Percentiles rank a stretch among this genome's conserved stretches.
phyloP scores from a whole-genome alignment of 2,113 vertebrate species.

The Melanostigma gelatinosum region DNA sequence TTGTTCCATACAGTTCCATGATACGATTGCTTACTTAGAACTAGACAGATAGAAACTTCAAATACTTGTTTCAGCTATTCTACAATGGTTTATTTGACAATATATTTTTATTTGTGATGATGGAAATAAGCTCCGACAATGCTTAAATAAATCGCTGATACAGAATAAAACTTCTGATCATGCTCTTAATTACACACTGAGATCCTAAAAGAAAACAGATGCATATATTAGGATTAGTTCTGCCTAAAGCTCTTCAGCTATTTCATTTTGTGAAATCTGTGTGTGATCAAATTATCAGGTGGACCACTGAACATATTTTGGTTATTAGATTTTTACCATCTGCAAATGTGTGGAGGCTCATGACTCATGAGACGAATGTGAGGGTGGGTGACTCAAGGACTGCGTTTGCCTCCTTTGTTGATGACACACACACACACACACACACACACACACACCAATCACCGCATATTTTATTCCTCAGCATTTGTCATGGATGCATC shows the following conservation, averaged over 20 bases:
- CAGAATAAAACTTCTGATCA: not conserved
- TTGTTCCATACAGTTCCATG: not conserved
- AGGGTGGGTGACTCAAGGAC: conserved; percentile 54
- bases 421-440: conserved; percentile 3
- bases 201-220: not conserved
- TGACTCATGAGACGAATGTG: conserved; percentile 54
- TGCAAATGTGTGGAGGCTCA: conserved; percentile 46
- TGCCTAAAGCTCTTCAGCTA: not conserved
- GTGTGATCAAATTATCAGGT: conserved; percentile 23
- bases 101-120: not conserved
- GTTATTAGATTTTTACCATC: conserved; percentile 19
- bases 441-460: not conserved
- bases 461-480: conserved; percentile 39
- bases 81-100: not conserved
- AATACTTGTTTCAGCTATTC: conserved; percentile 14
- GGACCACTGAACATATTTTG: conserved; percentile 40
- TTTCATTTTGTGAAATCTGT: not conserved
- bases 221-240: not conserved
- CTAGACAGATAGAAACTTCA: not conserved
- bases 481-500: conserved; percentile 35
- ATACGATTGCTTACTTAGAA: not conserved
- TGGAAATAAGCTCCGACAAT: not conserved
- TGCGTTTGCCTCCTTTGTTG: conserved; percentile 40
- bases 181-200: not conserved
- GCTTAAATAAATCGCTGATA: not conserved